A percentile compares a stretch with the other conserved stretches of the same genome.
These are phyloP conservation scores for Periophthalmodon schlosseri DNA, from an alignment of 2,113 vertebrate genomes.

Conservation along the genomic window DNA sequence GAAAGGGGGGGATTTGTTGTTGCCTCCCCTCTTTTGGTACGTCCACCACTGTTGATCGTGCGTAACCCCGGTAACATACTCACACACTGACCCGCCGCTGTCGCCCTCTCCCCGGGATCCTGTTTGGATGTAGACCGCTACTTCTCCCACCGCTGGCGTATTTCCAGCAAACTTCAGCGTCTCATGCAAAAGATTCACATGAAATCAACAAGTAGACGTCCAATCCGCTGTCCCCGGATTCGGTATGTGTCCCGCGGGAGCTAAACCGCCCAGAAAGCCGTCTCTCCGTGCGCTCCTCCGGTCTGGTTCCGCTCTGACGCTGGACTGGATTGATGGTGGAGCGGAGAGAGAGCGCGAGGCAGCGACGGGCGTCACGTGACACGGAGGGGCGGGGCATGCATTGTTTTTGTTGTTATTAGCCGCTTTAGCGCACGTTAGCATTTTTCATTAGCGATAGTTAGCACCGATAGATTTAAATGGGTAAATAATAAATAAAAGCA, in stretches of 20 bases:
- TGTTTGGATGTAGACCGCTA: background rate
- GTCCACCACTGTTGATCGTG: background rate
- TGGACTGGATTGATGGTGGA: background rate
- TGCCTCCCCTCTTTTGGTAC: background rate
- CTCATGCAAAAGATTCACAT: background rate
- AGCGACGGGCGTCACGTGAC: background rate
- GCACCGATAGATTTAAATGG: too few species aligned
- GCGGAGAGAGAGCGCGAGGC: background rate
- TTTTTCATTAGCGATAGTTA: background rate
- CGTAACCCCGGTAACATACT: slow-evolving; percentile 1
- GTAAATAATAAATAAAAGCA: too few species aligned
- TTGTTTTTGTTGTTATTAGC: background rate
- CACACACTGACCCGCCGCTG: background rate
- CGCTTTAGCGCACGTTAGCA: background rate
- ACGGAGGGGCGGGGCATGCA: background rate
- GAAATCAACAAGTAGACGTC: background rate
- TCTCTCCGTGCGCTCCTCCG: background rate
- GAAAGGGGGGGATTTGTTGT: background rate
- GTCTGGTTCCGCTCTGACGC: background rate
- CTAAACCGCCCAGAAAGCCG: too few species aligned
- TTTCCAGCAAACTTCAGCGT: background rate
- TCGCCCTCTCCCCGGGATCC: background rate
- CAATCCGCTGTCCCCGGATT: background rate
- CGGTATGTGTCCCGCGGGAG: background rate
- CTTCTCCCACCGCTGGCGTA: background rate